A percentile compares a stretch with the other conserved stretches of the same genome.
phyloP scores from a whole-genome alignment of 64 coral and sea anemone genomes.

The Montipora sp. region DNA sequence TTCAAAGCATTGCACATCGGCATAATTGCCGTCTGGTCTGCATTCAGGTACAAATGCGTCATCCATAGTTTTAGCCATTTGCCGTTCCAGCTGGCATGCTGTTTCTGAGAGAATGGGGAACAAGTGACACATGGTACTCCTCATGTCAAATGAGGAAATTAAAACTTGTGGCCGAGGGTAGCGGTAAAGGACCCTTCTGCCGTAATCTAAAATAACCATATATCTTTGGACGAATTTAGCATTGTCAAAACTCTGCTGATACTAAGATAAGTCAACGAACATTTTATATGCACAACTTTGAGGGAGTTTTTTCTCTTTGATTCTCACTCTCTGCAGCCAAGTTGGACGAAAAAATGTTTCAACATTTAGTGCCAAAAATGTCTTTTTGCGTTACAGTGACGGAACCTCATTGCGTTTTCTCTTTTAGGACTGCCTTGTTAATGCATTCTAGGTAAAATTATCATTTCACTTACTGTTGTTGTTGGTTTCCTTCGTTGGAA shows the following conservation, averaged over 20 bases:
- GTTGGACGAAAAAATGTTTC: too few species aligned
- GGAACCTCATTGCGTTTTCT: too few species aligned
- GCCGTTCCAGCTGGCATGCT: constrained; percentile 74
- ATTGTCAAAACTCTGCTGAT: background rate
- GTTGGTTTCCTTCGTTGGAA: background rate
- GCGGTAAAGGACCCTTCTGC: background rate
- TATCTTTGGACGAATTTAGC: background rate
- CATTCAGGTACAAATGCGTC: constrained; percentile 93
- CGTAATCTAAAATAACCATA: background rate
- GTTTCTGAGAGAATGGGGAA: constrained; percentile 52
- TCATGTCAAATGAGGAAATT: background rate
- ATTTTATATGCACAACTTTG: too few species aligned
- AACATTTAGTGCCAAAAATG: too few species aligned
- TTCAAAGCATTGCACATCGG: constrained; percentile 84
- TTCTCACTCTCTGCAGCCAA: too few species aligned
- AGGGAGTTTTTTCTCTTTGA: too few species aligned
- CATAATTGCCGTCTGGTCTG: constrained; percentile 72
- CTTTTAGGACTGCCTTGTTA: too few species aligned
- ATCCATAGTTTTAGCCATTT: constrained; percentile 75
- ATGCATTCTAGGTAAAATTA: too few species aligned
- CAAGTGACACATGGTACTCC: background rate
- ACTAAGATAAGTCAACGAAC: too few species aligned
- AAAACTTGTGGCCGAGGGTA: too few species aligned
- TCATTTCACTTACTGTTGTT: background rate
- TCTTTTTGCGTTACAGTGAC: too few species aligned